Evolutionary conservation across 2,888 invertebrate genomes (phyloP).

Genomic region (Raillietiella orientalis): DNA sequence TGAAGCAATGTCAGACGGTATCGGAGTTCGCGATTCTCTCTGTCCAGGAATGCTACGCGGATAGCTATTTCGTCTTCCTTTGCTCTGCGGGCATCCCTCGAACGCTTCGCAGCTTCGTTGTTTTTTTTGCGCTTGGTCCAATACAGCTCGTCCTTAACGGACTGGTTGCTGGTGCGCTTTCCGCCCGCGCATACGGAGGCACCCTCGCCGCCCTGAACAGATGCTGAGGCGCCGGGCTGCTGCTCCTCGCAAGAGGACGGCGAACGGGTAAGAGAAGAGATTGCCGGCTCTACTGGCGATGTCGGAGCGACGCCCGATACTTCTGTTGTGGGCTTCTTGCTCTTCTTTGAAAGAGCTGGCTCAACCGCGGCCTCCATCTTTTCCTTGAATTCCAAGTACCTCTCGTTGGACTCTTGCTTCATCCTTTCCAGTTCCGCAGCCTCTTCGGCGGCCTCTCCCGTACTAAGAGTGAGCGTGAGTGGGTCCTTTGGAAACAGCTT

Average conservation of each 20-base stretch:
- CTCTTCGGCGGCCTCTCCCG: slow-evolving; percentile 8
- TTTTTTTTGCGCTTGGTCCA: slow-evolving; percentile 62
- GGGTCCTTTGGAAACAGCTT: slow-evolving; percentile 34
- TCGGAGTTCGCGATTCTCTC: slow-evolving; percentile 44
- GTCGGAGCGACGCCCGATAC: slow-evolving; percentile 5
- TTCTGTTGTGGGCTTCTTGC: slow-evolving; percentile 5
- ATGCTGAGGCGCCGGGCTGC: slow-evolving; percentile 1
- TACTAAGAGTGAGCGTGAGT: slow-evolving; percentile 18
- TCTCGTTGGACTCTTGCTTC: slow-evolving; percentile 24
- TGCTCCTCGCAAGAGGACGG: not conserved
- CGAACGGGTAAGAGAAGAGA: slow-evolving; percentile 9
- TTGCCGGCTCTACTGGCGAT: slow-evolving; percentile 2
- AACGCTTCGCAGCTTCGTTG: slow-evolving; percentile 79
- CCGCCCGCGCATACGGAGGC: slow-evolving; percentile 10
- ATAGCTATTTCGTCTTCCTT: slow-evolving; percentile 78
- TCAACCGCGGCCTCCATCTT: slow-evolving; percentile 30
- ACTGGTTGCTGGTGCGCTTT: no score
- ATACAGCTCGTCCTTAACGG: slow-evolving; percentile 45
- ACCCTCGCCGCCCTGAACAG: slow-evolving; percentile 3
- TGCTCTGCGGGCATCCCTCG: slow-evolving; percentile 53
- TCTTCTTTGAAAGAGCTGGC: slow-evolving; percentile 17
- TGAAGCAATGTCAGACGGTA: slow-evolving; percentile 29
- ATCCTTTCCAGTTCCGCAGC: slow-evolving; percentile 17
- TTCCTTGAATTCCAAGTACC: slow-evolving; percentile 33
- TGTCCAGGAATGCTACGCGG: slow-evolving; percentile 50